phyloP scores from a whole-genome alignment of 2,888 invertebrate genomes.

The Nemoura dubitans region DNA sequence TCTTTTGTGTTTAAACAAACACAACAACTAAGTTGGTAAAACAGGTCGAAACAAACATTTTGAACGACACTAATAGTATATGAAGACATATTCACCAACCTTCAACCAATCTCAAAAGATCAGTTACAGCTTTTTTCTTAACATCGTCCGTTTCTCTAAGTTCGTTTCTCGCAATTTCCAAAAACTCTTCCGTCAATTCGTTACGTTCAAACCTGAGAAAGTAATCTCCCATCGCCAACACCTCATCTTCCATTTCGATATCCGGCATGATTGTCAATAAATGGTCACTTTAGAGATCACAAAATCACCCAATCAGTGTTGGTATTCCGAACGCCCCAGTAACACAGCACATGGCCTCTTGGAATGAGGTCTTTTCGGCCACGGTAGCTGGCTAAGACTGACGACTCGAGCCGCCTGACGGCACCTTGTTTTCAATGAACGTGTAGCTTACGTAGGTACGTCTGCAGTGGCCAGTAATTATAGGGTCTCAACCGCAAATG shows the following conservation, averaged over 20 bases:
- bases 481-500: not conserved
- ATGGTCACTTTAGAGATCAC: no score
- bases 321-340: no score
- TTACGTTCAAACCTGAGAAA: conserved; percentile 45
- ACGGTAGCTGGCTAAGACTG: not conserved
- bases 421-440: not conserved
- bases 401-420: not conserved
- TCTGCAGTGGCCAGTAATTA: not conserved
- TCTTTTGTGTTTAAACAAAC: no score
- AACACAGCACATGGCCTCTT: not conserved
- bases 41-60: no score
- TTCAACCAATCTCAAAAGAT: conserved; percentile 69
- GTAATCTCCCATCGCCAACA: conserved; percentile 44
- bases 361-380: not conserved
- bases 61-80: no score
- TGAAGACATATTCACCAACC: conserved; percentile 59
- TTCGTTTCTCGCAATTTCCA: conserved; percentile 73
- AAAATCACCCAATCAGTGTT: no score
- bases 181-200: conserved; percentile 43
- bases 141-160: conserved; percentile 74
- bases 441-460: not conserved
- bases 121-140: conserved; percentile 65
- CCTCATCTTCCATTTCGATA: conserved; percentile 13
- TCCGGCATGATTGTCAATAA: conserved; percentile 14
- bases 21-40: no score